Evolutionary conservation across 2,113 vertebrate species (phyloP).

Genomic region (Blennius ocellaris): DNA sequence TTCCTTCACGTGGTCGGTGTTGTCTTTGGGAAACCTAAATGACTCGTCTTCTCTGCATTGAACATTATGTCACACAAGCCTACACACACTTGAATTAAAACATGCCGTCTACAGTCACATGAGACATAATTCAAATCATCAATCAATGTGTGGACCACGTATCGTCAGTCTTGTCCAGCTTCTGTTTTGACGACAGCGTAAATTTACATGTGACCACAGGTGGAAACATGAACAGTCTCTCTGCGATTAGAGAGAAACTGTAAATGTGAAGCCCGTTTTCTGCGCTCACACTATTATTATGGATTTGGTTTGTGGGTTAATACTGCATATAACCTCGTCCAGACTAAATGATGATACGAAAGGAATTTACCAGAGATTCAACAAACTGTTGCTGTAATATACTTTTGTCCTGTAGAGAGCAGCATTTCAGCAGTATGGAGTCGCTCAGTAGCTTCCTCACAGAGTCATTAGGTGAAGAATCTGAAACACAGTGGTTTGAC

Average conservation of each 20-base stretch:
- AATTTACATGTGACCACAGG: constrained; percentile 58
- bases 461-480: no score
- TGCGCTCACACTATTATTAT: constrained; percentile 51
- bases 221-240: constrained; percentile 59
- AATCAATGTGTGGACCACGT: constrained; percentile 16
- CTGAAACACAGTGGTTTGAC: no score
- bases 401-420: constrained; percentile 49
- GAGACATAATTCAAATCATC: constrained; percentile 22
- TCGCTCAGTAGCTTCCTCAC: no score
- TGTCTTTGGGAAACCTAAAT: constrained; percentile 33
- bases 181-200: constrained; percentile 61
- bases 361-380: background rate
- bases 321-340: constrained; percentile 21
- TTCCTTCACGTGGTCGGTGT: constrained; percentile 29
- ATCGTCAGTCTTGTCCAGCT: constrained; percentile 49
- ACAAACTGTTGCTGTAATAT: background rate
- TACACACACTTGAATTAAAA: background rate
- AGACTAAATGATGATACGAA: constrained; percentile 8
- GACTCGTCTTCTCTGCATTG: constrained; percentile 9
- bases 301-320: constrained; percentile 52
- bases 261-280: constrained; percentile 32
- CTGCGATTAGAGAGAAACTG: constrained; percentile 28
- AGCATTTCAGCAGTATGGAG: background rate
- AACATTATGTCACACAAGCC: background rate
- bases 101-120: background rate